phyloP scores from a whole-genome alignment of 1,140 invertebrate genomes.

The Uloborus diversus region DNA sequence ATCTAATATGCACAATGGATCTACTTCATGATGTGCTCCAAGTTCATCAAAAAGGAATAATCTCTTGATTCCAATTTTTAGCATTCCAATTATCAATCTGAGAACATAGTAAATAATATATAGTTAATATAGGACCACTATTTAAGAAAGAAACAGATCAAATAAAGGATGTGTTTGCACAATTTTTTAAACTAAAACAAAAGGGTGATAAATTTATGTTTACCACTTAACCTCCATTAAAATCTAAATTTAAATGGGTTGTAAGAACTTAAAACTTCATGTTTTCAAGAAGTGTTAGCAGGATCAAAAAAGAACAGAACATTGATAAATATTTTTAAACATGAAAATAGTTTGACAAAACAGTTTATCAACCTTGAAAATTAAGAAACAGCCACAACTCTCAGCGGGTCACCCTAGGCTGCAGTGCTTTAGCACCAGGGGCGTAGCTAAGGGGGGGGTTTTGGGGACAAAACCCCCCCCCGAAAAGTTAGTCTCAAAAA shows the following conservation, averaged over 20 bases:
- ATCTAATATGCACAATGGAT: slow-evolving; percentile 83
- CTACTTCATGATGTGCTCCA: slow-evolving; percentile 72
- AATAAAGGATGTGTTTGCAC: not conserved
- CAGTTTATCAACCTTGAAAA: too few relatives aligned
- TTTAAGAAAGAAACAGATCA: not conserved
- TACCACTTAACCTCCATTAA: slow-evolving; percentile 70
- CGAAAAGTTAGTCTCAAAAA: too few relatives aligned
- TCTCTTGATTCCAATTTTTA: slow-evolving; percentile 86
- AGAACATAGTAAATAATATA: not conserved
- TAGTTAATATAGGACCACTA: not conserved
- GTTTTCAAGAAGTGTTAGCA: not conserved
- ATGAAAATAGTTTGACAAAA: too few relatives aligned
- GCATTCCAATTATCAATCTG: slow-evolving; percentile 74
- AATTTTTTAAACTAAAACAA: not conserved
- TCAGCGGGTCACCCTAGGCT: too few relatives aligned
- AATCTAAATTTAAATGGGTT: slow-evolving; percentile 24
- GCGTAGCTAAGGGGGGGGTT: too few relatives aligned
- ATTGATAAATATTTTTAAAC: too few relatives aligned
- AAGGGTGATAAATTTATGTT: not conserved
- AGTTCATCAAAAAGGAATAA: slow-evolving; percentile 82
- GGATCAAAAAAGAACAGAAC: slow-evolving; percentile 58
- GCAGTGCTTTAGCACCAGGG: too few relatives aligned
- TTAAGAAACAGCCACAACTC: too few relatives aligned
- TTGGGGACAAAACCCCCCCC: too few relatives aligned
- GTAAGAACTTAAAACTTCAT: too few relatives aligned